phyloP scores from a whole-genome alignment of 2,113 vertebrate genomes.

The Isurus oxyrinchus region DNA sequence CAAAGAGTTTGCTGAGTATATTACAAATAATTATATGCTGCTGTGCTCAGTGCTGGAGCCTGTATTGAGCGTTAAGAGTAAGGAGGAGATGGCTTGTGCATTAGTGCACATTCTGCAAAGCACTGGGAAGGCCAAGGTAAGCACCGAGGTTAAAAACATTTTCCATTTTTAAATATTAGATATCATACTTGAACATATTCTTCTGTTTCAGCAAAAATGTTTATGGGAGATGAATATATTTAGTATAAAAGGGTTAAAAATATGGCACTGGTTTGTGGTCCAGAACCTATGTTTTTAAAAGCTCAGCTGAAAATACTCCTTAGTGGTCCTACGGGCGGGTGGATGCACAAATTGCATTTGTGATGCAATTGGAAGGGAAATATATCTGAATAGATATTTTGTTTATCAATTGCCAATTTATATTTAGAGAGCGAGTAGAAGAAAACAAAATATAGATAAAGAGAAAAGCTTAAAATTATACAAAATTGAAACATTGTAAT shows the following conservation, averaged over 20 bases:
- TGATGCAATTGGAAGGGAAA: not conserved
- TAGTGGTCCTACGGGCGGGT: not conserved
- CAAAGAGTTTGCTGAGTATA: constrained; percentile 97
- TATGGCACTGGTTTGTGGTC: not conserved
- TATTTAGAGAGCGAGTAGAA: not conserved
- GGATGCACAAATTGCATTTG: not conserved
- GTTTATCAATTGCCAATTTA: not conserved
- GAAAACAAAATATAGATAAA: not conserved
- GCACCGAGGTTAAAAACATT: not conserved
- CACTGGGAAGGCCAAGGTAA: constrained; percentile 96
- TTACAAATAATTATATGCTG: constrained; percentile 95
- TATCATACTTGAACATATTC: not conserved
- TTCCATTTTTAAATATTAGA: not conserved
- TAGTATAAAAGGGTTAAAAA: not conserved
- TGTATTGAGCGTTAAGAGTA: constrained; percentile 91
- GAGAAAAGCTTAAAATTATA: not conserved
- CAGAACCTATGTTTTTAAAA: not conserved
- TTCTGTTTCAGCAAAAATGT: not conserved
- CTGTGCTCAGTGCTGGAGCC: constrained; percentile 91
- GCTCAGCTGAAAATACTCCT: not conserved
- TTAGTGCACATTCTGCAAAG: constrained; percentile 97
- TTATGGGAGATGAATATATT: not conserved
- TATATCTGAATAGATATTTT: not conserved
- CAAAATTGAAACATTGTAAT: not conserved
- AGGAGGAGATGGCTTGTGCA: constrained; percentile 94